Evolutionary conservation across 2,888 invertebrate genomes (phyloP), one percentile per base, ranked within the genome.

Genomic region (Coelogynopora nodosa): DNA sequence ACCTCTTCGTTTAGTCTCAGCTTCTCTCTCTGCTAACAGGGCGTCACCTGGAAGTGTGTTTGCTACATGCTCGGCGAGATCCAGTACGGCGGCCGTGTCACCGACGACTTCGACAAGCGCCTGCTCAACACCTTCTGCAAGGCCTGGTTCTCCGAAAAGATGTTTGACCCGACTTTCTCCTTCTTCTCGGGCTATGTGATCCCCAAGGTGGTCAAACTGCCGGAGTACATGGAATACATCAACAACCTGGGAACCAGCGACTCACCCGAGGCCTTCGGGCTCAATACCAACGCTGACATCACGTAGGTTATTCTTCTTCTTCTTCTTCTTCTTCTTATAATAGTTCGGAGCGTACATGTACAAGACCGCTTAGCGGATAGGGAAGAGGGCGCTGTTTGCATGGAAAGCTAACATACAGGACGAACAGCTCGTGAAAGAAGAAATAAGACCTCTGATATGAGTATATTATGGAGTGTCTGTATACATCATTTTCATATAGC

Each of bases 21-120:
- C 0, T 86, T 31, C n/a, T 67, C n/a, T 67, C 67, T 67, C n/a
- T 81, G 2, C 31, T 27, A 31, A 23, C 88, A 92, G 91, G 92
- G 92, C 30, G 91, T 92, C 18, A 90, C 89, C 86, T 92, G 92
- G 92, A 90, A 89, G 0, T 90, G 90, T 86, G 91, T 92, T 0
- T 90, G 92, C n/a, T 92, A 92, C 90, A 92, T 92, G 92, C 90
- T 92, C 86, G 92, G 92, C n/a, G 92, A 92, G 88, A 91, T 92
- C 88, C 92, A 92, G 88, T 92, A 92, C 89, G 92, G 92, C 27
- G 92, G 92, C 67, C 90, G 92, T 87, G 92, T 92, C 27, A 92
- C 92, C 0, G 92, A 92, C 83, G 92, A 92, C 89, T 91, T 89
- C 87, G 92, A 92, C 90, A 92, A 92, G 88, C 90, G 91, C 28